Evolutionary conservation across 2,888 invertebrate species (phyloP).

Genomic region (Ectemnius cavifrons): DNA sequence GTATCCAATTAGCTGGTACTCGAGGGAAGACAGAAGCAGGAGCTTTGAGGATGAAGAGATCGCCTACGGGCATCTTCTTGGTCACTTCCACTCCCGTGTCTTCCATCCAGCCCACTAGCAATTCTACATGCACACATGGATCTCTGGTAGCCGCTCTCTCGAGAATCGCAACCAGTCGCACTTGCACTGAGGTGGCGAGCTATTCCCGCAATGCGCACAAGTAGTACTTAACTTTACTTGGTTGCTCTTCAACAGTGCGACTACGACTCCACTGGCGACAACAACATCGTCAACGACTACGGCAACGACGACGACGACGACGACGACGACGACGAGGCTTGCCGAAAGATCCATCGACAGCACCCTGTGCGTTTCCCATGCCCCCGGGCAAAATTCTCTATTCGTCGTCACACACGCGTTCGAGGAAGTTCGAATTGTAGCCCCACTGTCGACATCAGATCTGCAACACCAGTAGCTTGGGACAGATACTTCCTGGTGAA

Average conservation of each 20-base stretch:
- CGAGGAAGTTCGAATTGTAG: too few relatives aligned
- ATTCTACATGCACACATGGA: too few relatives aligned
- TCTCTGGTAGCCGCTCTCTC: conserved; percentile 30
- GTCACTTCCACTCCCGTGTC: conserved; percentile 40
- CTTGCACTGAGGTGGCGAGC: conserved; percentile 35
- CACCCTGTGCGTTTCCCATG: too few relatives aligned
- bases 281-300: too few relatives aligned
- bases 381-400: neutral
- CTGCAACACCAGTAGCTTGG: too few relatives aligned
- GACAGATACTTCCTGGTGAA: too few relatives aligned
- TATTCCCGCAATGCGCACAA: conserved; percentile 33
- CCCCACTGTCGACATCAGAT: too few relatives aligned
- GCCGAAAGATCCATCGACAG: too few relatives aligned
- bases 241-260: conserved; percentile 39
- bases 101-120: neutral
- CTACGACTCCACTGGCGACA: too few relatives aligned
- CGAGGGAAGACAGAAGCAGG: conserved; percentile 45
- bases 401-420: neutral
- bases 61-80: conserved; percentile 47
- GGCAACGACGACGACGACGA: too few relatives aligned
- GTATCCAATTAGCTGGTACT: conserved; percentile 65
- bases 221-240: conserved; percentile 49
- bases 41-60: conserved; percentile 40
- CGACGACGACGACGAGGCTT: too few relatives aligned
- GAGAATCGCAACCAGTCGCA: neutral